Evolutionary conservation across 2,888 invertebrate species (phyloP).

Genomic region (Strigamia maritima): DNA sequence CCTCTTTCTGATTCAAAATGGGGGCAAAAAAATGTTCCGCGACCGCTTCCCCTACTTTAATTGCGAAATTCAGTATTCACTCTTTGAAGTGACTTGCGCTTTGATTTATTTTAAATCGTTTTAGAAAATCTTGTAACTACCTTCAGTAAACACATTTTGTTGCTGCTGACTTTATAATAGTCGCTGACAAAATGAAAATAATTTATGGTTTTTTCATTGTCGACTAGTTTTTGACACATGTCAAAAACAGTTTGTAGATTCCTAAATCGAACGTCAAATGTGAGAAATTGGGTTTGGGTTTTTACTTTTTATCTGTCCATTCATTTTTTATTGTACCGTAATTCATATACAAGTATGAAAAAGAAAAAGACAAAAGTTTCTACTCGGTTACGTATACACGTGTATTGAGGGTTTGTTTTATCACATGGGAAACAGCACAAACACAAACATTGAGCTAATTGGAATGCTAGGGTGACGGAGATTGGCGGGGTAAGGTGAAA

Average conservation of each 20-base stretch:
- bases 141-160: too few relatives aligned
- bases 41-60: too few relatives aligned
- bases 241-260: neutral
- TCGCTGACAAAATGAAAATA: neutral
- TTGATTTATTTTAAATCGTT: too few relatives aligned
- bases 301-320: neutral
- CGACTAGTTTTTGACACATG: neutral
- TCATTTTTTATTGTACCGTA: neutral
- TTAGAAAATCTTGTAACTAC: too few relatives aligned
- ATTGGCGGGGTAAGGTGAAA: conserved; percentile 4
- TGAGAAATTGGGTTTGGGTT: neutral
- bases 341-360: too few relatives aligned
- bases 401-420: neutral
- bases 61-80: too few relatives aligned
- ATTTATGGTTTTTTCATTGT: neutral
- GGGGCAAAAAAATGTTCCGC: too few relatives aligned
- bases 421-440: neutral
- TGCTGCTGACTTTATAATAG: neutral
- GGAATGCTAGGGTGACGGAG: neutral
- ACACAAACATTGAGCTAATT: neutral
- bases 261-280: neutral
- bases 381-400: too few relatives aligned
- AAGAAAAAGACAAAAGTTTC: too few relatives aligned
- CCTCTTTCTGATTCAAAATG: neutral
- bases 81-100: too few relatives aligned